phyloP scores from a whole-genome alignment of 2,797 vertebrate genomes.

The Nasua narica region DNA sequence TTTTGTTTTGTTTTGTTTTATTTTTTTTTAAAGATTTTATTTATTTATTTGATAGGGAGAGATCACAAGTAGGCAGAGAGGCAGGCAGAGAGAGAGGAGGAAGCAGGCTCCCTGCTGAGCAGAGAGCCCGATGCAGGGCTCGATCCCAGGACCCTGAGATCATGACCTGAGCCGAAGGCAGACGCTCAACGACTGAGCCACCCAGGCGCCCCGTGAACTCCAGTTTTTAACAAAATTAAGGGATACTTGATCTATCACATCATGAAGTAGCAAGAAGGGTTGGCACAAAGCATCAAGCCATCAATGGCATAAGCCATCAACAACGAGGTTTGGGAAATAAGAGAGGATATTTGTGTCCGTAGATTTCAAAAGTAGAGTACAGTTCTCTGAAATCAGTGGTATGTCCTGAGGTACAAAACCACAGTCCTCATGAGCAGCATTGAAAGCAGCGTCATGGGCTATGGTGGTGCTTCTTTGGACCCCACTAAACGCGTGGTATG shows the following conservation, averaged over 20 bases:
- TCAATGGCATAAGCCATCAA: not conserved
- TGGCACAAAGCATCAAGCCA: not conserved
- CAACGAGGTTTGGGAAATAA: not conserved
- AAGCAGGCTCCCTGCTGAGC: too few species aligned
- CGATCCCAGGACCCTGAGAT: too few species aligned
- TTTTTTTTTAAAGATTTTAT: too few species aligned
- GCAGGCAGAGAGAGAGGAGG: too few species aligned
- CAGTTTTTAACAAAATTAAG: not conserved
- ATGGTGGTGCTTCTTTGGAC: not conserved
- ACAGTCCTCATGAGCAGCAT: not conserved
- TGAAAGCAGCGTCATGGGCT: not conserved
- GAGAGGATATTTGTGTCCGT: not conserved
- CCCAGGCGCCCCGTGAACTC: too few species aligned
- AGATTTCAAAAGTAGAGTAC: not conserved
- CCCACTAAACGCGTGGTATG: not conserved
- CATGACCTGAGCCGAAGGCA: too few species aligned
- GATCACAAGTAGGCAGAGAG: too few species aligned
- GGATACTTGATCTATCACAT: not conserved
- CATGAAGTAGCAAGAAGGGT: not conserved
- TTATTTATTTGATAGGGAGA: too few species aligned
- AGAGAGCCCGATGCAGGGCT: too few species aligned
- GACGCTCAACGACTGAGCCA: too few species aligned
- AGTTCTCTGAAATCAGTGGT: not conserved
- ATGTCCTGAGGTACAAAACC: not conserved
- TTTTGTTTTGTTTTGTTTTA: too few species aligned